Base-by-base conservation (phyloP, 2,888 invertebrate species). In the Polyommatus iphigenia region DNA sequence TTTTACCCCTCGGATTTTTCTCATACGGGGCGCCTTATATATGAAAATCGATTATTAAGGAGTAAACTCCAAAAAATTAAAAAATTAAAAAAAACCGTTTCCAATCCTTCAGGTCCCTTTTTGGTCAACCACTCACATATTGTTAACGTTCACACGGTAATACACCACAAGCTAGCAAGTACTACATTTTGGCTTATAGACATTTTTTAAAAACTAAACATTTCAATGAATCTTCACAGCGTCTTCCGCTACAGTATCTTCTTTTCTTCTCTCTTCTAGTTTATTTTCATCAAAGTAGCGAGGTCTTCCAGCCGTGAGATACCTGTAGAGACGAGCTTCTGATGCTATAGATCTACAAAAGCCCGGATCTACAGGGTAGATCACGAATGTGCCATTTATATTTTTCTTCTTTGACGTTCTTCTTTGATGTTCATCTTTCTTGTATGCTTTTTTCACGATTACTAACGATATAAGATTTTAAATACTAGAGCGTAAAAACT, bases 271-370 rank as follows among this genome's bases (percentile, higher is more conserved):
- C 54, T 76, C 71, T 76, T 77, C 71, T 57, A 29, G 59, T 46
- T 71, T 29, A 76, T 77, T 77, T 79, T 79, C 62, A 24, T 54
- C 18, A 84, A 87, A 94, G 96, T 95, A 95, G 96, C 96, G 96
- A 95, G 96, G 96, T 96, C 96, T 96, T 96, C 96, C 97, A 97
- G 97, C 98, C 98, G 98, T 98, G 98, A 98, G 98, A 98, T 98
- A 98, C 98, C 98, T 98, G 98, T 98, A 98, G 98, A 98, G 98
- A 98, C 98, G 98, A 98, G 98, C 98, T 98, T 98, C 98, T 98
- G 98, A 98, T 96, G 93, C 95, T 93, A 95, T 96, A 96, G 96
- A 96, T 97, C 97, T 97, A 98, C 98, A 98, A 98, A 98, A 98
- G 98, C 98, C 98, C 98, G 98, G 98, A 98, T 98, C 98, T 98